phyloP scores from a whole-genome alignment of 2,888 invertebrate genomes.

The Catonia carolina region DNA sequence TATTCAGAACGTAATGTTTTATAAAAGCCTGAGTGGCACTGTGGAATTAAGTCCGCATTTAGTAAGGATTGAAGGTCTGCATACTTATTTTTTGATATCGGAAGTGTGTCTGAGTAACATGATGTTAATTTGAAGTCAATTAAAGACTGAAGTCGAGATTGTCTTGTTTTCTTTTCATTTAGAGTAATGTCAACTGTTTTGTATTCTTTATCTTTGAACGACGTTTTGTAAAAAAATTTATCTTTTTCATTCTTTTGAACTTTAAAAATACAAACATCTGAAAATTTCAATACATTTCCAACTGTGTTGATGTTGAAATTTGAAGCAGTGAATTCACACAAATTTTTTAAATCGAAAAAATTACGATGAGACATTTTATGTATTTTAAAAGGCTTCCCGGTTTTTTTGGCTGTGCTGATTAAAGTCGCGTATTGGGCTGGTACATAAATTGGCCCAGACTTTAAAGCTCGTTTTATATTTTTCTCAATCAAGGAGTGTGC shows the following conservation, averaged over 20 bases:
- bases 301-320: constrained; percentile 1
- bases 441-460: constrained; percentile 3
- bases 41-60: neutral
- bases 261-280: neutral
- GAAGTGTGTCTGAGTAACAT: neutral
- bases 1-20: no score
- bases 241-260: neutral
- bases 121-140: no score
- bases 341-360: neutral
- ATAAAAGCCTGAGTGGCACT: neutral
- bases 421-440: neutral
- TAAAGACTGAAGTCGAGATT: neutral
- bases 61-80: neutral
- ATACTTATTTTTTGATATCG: neutral
- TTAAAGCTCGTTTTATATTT: constrained; percentile 1
- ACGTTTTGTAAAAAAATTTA: neutral
- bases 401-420: neutral
- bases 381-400: constrained; percentile 1
- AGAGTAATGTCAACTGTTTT: constrained; percentile 6
- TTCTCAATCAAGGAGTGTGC: constrained; percentile 4
- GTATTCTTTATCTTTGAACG: neutral
- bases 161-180: neutral
- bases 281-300: neutral
- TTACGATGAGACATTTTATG: neutral
- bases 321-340: neutral